Evolutionary conservation across 2,797 vertebrate species (phyloP).

Genomic region (Syngnathus rostellatus): DNA sequence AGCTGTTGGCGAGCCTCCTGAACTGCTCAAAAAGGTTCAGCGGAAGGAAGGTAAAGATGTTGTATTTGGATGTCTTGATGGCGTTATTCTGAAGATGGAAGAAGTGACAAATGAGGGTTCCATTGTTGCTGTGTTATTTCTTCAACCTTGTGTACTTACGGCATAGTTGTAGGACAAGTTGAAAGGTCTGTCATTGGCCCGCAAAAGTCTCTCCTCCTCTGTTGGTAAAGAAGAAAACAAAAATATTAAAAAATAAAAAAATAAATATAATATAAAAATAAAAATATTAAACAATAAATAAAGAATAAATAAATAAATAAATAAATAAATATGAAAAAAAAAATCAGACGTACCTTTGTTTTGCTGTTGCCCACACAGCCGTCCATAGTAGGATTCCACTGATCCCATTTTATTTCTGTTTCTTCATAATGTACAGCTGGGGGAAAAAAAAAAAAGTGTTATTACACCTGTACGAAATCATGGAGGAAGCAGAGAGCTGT

Average conservation of each 20-base stretch:
- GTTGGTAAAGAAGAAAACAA: background rate
- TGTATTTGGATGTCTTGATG: conserved; percentile 92
- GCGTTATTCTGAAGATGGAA: conserved; percentile 74
- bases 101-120: background rate
- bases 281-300: too few species aligned
- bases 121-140: background rate
- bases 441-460: background rate
- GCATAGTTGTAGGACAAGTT: conserved; percentile 80
- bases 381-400: conserved; percentile 40
- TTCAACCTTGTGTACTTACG: conserved; percentile 66
- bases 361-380: conserved; percentile 52
- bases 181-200: conserved; percentile 81
- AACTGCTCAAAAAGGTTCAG: conserved; percentile 93
- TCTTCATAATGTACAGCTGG: conserved; percentile 65
- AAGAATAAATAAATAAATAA: background rate
- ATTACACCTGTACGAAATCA: background rate
- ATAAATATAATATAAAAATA: background rate
- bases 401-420: conserved; percentile 59
- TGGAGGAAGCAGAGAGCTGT: background rate
- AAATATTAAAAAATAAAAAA: background rate
- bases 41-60: conserved; percentile 83
- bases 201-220: conserved; percentile 79
- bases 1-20: conserved; percentile 85
- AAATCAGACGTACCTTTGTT: conserved; percentile 55
- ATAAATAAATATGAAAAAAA: background rate